Conservation (phyloP, 2,888 invertebrate species). For the Ennomos quercinarius region DNA sequence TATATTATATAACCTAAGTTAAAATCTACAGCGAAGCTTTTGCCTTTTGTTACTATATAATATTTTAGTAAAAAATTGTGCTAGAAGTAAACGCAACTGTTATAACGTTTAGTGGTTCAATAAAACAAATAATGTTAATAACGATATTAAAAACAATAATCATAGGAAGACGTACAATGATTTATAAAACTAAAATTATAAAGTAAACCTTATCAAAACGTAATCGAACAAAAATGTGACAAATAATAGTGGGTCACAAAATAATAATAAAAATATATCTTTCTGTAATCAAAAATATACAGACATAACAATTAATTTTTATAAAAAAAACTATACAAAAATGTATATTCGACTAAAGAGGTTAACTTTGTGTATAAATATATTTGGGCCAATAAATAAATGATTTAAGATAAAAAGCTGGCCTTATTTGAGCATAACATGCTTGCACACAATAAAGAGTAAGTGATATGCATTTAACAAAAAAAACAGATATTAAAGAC, state of each 20-base stretch:
- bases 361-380: conserved; percentile 29
- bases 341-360: conserved; percentile 30
- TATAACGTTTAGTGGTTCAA: conserved; percentile 44
- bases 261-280: conserved; percentile 50
- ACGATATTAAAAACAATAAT: conserved; percentile 51
- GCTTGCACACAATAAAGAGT: conserved; percentile 41
- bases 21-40: conserved; percentile 69
- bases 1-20: conserved; percentile 64
- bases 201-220: conserved; percentile 37
- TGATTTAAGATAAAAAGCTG: conserved; percentile 48
- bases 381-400: conserved; percentile 45
- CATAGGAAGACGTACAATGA: conserved; percentile 70
- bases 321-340: conserved; percentile 33
- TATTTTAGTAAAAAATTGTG: conserved; percentile 71
- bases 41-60: conserved; percentile 54
- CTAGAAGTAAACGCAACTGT: conserved; percentile 55
- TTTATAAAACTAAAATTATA: conserved; percentile 50
- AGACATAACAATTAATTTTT: conserved; percentile 59
- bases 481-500: conserved; percentile 19
- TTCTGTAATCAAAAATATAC: conserved; percentile 78
- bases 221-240: conserved; percentile 41
- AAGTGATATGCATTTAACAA: conserved; percentile 52
- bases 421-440: conserved; percentile 64
- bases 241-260: conserved; percentile 44
- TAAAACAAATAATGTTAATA: conserved; percentile 56